Base-by-base conservation (phyloP, 2,888 invertebrate genomes). In the Dynastes maya region DNA sequence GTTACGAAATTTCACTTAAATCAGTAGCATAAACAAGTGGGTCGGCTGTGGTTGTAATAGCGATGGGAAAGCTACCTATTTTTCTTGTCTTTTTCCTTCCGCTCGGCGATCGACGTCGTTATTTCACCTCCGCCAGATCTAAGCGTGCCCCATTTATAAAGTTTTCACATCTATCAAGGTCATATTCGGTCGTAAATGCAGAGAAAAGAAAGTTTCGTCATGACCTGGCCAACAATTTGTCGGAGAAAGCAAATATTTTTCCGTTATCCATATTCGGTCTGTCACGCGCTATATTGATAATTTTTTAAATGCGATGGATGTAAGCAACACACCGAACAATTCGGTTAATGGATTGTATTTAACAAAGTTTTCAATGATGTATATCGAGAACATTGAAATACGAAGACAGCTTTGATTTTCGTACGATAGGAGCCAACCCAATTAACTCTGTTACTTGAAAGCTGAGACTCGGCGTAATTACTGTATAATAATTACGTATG, bases 141-240 rank as follows among this genome's bases (percentile, higher is more conserved):
- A 72, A 72, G 22, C 22, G 37, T 61, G 72, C 22, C 65, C 65
- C 63, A 76, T 76, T 76, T 55, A 67, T 40, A 32, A 55, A 53
- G 67, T 72, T 72, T 72, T 72, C 72, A 72, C 76, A 76, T 67
- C 65, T 76, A 76, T 76, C 76, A 76, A 76, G 76, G 76, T 76
- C 76, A 76, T 11, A 51, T 45, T 70, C 65, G 65, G 27, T 51
- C 76, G 65, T 65, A 65, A 76, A 76, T 53, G 76, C 55, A 67
- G 65, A 65, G 76, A 76, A 72, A 72, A 76, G 76, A 76, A 76
- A 76, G 76, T 76, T 76, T 67, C 40, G 45, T 65, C 65, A 65
- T 65, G 76, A 76, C 76, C 76, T 67, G 76, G 67, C 65, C 65
- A 76, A 76, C 65, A 76, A 76, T 76, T 76, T 22, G 65, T 53